phyloP scores from a whole-genome alignment of 2,797 vertebrate species.

The Gadopsis marmoratus region DNA sequence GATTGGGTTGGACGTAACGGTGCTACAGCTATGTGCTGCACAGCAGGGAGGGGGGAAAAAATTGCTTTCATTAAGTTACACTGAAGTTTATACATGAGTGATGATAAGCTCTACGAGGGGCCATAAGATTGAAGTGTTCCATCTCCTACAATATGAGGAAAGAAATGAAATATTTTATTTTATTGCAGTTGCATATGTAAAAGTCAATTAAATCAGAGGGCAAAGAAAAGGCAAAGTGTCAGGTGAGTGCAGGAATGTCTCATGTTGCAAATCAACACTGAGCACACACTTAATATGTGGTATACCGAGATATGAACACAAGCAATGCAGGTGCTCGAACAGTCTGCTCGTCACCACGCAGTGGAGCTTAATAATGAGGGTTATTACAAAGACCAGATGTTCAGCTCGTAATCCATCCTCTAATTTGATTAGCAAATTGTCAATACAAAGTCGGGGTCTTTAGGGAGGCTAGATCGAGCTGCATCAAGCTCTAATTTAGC shows the following conservation, averaged over 20 bases:
- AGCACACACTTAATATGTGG: neutral
- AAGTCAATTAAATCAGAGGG: conserved; percentile 46
- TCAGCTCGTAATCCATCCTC: conserved; percentile 58
- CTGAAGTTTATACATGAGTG: conserved; percentile 69
- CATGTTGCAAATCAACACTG: conserved; percentile 7
- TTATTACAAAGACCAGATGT: conserved; percentile 78
- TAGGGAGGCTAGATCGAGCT: conserved; percentile 46
- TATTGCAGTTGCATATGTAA: conserved; percentile 36
- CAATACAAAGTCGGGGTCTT: conserved; percentile 63
- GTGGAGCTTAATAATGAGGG: conserved; percentile 66
- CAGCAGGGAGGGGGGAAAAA: conserved; percentile 48
- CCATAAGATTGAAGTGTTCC: conserved; percentile 43
- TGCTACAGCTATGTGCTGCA: conserved; percentile 44
- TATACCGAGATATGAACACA: neutral
- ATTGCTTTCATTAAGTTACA: conserved; percentile 78
- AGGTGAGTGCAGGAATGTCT: neutral
- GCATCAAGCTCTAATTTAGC: conserved; percentile 50
- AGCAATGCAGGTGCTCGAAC: conserved; percentile 39
- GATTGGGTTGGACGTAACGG: conserved; percentile 45
- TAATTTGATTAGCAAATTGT: conserved; percentile 78
- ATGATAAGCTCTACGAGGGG: conserved; percentile 69
- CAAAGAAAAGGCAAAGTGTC: conserved; percentile 18
- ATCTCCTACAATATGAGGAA: conserved; percentile 21
- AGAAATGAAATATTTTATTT: conserved; percentile 61
- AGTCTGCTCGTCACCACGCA: conserved; percentile 25